Conservation (phyloP, 1,140 invertebrate species). For the Fopius arisanus region DNA sequence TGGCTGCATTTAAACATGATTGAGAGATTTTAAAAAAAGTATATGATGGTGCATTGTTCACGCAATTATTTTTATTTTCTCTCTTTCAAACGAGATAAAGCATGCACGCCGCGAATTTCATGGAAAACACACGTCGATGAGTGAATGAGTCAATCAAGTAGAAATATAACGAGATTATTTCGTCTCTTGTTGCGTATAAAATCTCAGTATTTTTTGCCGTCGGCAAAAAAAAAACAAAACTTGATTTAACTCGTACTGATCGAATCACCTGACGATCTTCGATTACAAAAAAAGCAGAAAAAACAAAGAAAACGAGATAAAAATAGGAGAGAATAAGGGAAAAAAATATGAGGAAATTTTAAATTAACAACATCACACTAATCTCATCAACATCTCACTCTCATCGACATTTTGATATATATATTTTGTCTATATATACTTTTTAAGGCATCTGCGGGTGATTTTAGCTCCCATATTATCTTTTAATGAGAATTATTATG, state of each 20-base stretch:
- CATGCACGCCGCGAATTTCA: not conserved
- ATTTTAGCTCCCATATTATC: not conserved
- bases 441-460: slow-evolving; percentile 31
- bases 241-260: not conserved
- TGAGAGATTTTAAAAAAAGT: not conserved
- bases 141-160: not conserved
- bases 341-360: slow-evolving; percentile 13
- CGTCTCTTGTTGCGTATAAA: not conserved
- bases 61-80: not conserved
- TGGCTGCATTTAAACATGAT: not conserved
- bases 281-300: not conserved
- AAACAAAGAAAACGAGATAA: not conserved
- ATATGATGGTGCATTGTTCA: not conserved
- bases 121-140: not conserved
- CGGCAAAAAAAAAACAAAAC: slow-evolving; percentile 13
- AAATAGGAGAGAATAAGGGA: not conserved
- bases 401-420: slow-evolving; percentile 25
- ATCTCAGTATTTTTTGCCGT: slow-evolving; percentile 10
- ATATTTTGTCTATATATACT: slow-evolving; percentile 15
- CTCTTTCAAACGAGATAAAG: not conserved
- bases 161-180: not conserved
- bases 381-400: slow-evolving; percentile 24
- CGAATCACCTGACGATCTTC: not conserved
- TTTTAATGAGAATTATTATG: not conserved
- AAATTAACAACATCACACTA: slow-evolving; percentile 28